Percentiles rank a stretch among this genome's conserved stretches.
Evolutionary conservation across 2,797 vertebrate species (phyloP).

Genomic region (Myotis findleyi): DNA sequence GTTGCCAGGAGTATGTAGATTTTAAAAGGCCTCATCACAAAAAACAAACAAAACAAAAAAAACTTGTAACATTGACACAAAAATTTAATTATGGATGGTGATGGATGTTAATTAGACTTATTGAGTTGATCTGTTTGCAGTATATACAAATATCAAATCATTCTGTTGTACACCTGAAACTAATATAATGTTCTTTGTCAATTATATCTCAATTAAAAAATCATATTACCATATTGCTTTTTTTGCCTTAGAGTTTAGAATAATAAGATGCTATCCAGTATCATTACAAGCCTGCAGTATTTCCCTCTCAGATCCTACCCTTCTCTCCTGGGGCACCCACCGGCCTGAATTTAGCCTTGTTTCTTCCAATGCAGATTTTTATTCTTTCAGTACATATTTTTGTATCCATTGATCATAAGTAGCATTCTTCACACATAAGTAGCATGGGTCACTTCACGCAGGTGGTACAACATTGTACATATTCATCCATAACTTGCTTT

Average conservation of each 20-base stretch:
- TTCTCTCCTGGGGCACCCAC: background rate
- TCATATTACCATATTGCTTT: background rate
- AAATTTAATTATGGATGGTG: background rate
- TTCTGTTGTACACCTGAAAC: background rate
- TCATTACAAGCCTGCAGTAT: background rate
- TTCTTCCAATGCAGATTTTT: background rate
- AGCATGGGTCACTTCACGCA: background rate
- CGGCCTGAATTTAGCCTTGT: background rate
- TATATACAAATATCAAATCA: background rate
- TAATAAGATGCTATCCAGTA: background rate
- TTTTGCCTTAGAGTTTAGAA: slow-evolving; percentile 23
- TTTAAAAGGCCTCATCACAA: background rate
- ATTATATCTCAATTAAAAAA: background rate
- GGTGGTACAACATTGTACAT: too few relatives aligned
- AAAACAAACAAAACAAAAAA: background rate
- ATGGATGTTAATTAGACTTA: background rate
- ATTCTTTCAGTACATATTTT: background rate
- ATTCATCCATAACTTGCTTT: background rate
- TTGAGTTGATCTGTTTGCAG: background rate
- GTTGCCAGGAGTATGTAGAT: background rate
- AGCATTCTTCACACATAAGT: background rate
- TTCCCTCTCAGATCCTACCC: background rate
- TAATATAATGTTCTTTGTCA: background rate
- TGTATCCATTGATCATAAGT: background rate
- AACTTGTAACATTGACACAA: background rate